A percentile compares a stretch with the other conserved stretches of the same genome.
Conservation (phyloP, 2,797 vertebrate species). For the Onychomys leucogaster region DNA sequence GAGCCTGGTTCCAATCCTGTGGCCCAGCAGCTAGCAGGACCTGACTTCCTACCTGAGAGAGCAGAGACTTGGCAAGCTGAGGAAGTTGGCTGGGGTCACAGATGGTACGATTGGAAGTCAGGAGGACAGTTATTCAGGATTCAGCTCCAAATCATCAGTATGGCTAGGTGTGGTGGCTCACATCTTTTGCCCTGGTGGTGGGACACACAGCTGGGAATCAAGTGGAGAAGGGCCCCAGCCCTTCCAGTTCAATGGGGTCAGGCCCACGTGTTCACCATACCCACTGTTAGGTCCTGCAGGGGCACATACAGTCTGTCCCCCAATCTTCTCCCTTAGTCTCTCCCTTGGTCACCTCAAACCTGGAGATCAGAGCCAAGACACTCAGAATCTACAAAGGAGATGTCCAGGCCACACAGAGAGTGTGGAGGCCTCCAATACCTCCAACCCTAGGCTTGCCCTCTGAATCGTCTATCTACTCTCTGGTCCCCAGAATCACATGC, state of each 20-base stretch:
- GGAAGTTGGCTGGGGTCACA: background rate
- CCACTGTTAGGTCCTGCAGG: background rate
- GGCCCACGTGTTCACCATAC: accelerated
- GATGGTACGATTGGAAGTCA: background rate
- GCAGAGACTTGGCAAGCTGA: background rate
- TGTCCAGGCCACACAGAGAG: background rate
- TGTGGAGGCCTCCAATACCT: background rate
- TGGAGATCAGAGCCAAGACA: conserved; percentile 13
- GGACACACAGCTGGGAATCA: background rate
- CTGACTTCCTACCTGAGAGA: background rate
- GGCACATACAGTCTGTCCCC: background rate
- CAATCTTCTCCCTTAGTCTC: background rate
- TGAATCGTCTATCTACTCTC: accelerated
- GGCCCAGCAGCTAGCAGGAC: background rate
- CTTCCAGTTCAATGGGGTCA: background rate
- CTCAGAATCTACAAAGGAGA: background rate
- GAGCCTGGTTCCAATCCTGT: background rate
- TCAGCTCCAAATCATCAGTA: background rate
- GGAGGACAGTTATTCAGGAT: background rate
- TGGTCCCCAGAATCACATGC: background rate
- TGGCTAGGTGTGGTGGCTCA: background rate
- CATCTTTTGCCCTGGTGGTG: background rate
- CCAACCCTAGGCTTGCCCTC: background rate
- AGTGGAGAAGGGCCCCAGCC: background rate
- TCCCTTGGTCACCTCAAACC: background rate